Conservation (phyloP, 1,140 invertebrate genomes). For the Homalodisca vitripennis region DNA sequence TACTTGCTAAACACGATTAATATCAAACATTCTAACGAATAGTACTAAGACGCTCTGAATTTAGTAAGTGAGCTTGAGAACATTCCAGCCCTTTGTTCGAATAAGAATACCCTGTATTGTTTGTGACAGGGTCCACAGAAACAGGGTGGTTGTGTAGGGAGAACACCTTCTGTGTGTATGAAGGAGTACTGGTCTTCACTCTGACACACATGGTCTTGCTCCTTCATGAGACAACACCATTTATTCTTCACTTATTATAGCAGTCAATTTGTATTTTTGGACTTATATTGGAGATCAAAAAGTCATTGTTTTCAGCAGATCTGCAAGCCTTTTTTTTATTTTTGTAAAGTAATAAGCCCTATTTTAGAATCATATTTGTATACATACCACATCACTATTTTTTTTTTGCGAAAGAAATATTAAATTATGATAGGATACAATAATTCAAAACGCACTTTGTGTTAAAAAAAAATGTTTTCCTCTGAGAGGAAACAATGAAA, state of each 20-base stretch:
- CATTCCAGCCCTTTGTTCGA: constrained; percentile 55
- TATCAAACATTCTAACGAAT: too few species aligned
- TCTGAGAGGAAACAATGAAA: neutral
- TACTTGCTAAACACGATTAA: too few species aligned
- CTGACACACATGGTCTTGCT: constrained; percentile 57
- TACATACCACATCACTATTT: neutral
- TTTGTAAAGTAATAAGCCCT: neutral
- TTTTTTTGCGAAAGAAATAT: neutral
- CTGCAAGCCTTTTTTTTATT: neutral
- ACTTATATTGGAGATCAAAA: neutral
- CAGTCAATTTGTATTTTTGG: neutral
- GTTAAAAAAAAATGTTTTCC: too few species aligned
- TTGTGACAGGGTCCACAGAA: constrained; percentile 60
- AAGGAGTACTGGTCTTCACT: constrained; percentile 68
- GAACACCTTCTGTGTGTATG: constrained; percentile 70
- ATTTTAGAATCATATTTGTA: neutral
- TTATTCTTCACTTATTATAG: neutral
- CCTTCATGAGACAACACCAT: constrained; percentile 45
- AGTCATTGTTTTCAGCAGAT: neutral
- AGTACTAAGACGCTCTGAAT: constrained; percentile 45
- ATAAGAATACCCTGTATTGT: constrained; percentile 57
- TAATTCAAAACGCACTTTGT: too few species aligned
- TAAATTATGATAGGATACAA: neutral
- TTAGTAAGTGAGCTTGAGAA: constrained; percentile 54
- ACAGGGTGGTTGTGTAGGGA: constrained; percentile 69